Percentiles rank a stretch among this genome's conserved stretches.
phyloP scores from a whole-genome alignment of 2,113 vertebrate genomes.

The Myotis yumanensis region DNA sequence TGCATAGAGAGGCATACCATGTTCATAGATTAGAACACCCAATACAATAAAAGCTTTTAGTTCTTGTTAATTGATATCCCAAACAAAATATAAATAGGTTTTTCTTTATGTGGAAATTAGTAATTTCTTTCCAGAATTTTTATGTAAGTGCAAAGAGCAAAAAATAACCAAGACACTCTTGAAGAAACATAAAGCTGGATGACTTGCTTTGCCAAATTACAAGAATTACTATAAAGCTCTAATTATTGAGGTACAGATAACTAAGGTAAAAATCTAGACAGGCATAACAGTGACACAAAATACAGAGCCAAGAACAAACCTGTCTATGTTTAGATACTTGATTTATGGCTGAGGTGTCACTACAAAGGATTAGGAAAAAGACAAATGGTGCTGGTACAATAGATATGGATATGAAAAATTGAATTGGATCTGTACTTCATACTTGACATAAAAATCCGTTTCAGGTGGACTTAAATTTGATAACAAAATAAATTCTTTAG shows the following conservation, averaged over 20 bases:
- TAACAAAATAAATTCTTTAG: neutral
- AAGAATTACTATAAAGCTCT: constrained; percentile 1
- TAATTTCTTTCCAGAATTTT: constrained; percentile 5
- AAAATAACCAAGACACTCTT: neutral
- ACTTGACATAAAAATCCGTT: neutral
- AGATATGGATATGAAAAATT: neutral
- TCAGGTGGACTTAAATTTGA: neutral
- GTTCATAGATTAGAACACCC: constrained; percentile 2
- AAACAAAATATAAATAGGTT: constrained; percentile 2
- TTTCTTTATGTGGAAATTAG: neutral
- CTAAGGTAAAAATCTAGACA: neutral
- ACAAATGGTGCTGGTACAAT: neutral
- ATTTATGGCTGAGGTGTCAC: neutral
- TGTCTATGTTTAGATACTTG: neutral
- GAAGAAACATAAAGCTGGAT: neutral
- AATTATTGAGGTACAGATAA: neutral
- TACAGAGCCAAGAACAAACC: neutral
- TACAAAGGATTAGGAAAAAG: neutral
- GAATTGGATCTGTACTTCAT: neutral
- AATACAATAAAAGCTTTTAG: neutral
- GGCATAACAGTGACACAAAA: neutral
- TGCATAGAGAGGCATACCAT: neutral
- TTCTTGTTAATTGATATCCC: neutral
- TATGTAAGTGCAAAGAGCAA: neutral
- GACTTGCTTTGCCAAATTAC: neutral